phyloP scores from a whole-genome alignment of 2,888 invertebrate genomes.

The Pherbina coryleti region DNA sequence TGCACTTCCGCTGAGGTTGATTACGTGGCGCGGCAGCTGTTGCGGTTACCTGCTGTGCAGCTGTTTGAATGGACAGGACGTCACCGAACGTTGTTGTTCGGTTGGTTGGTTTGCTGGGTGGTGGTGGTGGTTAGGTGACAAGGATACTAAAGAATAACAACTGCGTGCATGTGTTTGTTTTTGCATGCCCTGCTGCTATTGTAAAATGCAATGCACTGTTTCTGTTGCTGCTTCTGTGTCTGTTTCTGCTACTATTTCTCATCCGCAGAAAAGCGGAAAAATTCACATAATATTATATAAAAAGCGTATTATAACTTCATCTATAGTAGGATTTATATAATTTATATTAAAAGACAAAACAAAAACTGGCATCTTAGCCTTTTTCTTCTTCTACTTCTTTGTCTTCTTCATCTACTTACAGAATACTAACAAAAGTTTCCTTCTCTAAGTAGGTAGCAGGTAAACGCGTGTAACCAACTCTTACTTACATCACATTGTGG shows the following conservation, averaged over 20 bases:
- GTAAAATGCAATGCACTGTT: not conserved
- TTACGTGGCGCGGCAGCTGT: constrained; percentile 48
- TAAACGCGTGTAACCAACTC: constrained; percentile 8
- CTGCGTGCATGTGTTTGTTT: not conserved
- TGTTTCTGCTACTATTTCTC: not conserved
- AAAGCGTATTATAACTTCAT: not conserved
- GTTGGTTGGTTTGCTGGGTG: not conserved
- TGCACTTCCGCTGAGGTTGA: constrained; percentile 53
- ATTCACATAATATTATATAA: not conserved
- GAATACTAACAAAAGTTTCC: not conserved
- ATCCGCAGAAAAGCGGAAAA: not conserved
- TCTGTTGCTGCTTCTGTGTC: not conserved
- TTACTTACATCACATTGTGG: constrained; percentile 14
- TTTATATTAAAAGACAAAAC: not conserved
- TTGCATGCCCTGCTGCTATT: not conserved
- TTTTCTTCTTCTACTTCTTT: no score
- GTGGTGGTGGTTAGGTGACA: not conserved
- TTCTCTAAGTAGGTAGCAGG: not conserved
- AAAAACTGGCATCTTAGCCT: not conserved
- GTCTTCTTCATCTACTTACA: not conserved
- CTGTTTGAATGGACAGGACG: constrained; percentile 15
- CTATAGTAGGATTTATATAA: not conserved
- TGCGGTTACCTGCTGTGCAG: constrained; percentile 48
- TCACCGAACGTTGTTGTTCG: not conserved
- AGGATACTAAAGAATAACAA: not conserved